Base-by-base conservation (phyloP, 37 sponge, comb jelly and placozoan genomes). In the Hexactinellida sp. region DNA sequence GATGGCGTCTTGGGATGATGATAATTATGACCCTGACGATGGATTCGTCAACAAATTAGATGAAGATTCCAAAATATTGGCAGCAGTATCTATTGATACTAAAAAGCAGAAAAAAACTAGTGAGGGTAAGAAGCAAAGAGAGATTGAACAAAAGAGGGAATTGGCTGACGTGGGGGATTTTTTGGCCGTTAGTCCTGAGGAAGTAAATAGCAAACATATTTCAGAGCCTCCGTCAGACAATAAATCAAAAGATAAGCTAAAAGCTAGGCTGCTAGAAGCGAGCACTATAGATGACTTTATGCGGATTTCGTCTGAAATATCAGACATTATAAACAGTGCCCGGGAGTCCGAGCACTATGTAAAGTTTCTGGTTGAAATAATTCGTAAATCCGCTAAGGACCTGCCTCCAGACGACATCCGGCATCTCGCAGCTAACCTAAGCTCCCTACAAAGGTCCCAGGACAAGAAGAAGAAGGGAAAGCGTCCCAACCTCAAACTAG, bases 251-350 rank as follows among this genome's bases (percentile, higher is more conserved):
- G 21, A 7, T 63, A 3, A 63, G 30, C 76, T 63, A 23, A 63
- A 63, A n/a, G 76, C 76, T 10, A 10, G 76, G 5, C 3, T 63
- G 13, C 76, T 23, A 28, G 76, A 25, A n/a, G 76, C 76, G 13
- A 63, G 76, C 76, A 63, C 76, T 10, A 63, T 63, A 25, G 76
- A 63, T n/a, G 76, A 63, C 13, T 32, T 63, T n/a, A 63, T 63
- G 76, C 25, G 76, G 3, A 10, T 63, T 63, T 63, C 76, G 34
- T n/a, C 21, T 21, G 76, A 63, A 28, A 23, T 63, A 63, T 23
- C 76, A 25, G 76, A 63, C 76, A 63, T 63, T 63, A 63, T 63
- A 10, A 63, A 63, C 76, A 63, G 21, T 63, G 76, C 76, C 34
- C 3, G 76, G 13, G 76, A 63, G 76, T 63, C 76, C 3, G 76